phyloP scores from a whole-genome alignment of 2,797 vertebrate species.

The Hydrocynus forskahlii region DNA sequence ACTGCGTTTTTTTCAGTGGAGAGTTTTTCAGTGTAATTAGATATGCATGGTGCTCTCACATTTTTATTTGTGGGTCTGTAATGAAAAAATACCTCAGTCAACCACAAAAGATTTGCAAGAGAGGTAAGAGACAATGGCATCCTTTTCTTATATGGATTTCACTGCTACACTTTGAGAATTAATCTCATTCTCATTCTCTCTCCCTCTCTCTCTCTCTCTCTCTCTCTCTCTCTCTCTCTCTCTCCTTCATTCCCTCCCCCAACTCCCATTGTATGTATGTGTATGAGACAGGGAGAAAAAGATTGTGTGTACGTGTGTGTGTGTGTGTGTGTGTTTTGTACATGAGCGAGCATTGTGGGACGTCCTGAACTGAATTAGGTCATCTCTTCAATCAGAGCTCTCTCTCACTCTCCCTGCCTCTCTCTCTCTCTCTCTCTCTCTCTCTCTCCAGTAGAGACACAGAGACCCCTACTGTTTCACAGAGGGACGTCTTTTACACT shows the following conservation, averaged over 20 bases:
- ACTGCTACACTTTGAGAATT: conserved; percentile 49
- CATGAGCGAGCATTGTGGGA: conserved; percentile 72
- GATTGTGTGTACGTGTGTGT: conserved; percentile 37
- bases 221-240: conserved; percentile 55
- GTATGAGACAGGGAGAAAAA: conserved; percentile 25
- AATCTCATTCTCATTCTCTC: conserved; percentile 64
- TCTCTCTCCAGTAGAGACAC: conserved; percentile 68
- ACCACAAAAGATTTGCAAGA: conserved; percentile 22
- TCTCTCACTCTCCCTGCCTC: conserved; percentile 60
- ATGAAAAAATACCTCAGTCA: conserved; percentile 22
- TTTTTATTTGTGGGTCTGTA: conserved; percentile 20
- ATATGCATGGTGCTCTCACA: not conserved
- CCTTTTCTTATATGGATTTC: conserved; percentile 48
- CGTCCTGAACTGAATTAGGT: conserved; percentile 82
- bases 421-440: conserved; percentile 66
- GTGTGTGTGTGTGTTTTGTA: conserved; percentile 52
- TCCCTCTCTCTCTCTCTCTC: conserved; percentile 69
- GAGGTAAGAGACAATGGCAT: conserved; percentile 41
- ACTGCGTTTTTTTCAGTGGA: not conserved
- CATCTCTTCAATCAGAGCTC: conserved; percentile 77
- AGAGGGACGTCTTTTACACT: conserved; percentile 11
- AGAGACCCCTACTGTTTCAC: conserved; percentile 75
- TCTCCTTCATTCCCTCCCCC: conserved; percentile 19
- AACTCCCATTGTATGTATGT: conserved; percentile 38
- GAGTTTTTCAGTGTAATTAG: not conserved